Evolutionary conservation across 2,888 invertebrate species (phyloP).

Genomic region (Elegia similella): DNA sequence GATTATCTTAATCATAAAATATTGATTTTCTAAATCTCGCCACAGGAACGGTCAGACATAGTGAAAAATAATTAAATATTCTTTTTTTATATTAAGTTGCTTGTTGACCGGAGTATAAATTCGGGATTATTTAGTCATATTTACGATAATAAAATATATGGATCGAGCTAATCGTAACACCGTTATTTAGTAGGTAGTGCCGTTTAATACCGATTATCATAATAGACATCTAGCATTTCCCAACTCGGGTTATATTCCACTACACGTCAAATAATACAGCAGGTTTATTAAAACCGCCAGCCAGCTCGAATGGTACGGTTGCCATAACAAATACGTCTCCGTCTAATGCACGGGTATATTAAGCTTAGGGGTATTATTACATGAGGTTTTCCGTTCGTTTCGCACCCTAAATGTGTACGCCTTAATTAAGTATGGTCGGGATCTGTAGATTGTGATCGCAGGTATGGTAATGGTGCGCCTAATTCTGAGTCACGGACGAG

Average conservation of each 20-base stretch:
- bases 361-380: conserved; percentile 42
- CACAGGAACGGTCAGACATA: too few species aligned
- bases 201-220: conserved; percentile 33
- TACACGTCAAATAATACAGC: conserved; percentile 41
- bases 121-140: background rate
- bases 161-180: background rate
- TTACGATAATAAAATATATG: background rate
- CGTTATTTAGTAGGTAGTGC: conserved; percentile 10
- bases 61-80: too few species aligned
- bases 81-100: background rate
- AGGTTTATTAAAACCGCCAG: conserved; percentile 42
- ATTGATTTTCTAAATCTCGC: too few species aligned
- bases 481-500: conserved; percentile 59
- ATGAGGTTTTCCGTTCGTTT: conserved; percentile 52
- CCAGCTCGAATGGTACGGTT: conserved; percentile 21
- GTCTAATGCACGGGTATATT: conserved; percentile 34
- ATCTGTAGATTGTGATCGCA: conserved; percentile 60
- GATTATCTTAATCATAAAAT: too few species aligned
- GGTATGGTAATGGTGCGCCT: conserved; percentile 57
- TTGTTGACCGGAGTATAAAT: background rate
- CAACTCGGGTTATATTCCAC: conserved; percentile 33
- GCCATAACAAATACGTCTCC: conserved; percentile 32
- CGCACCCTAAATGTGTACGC: conserved; percentile 61
- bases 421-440: conserved; percentile 61
- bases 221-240: conserved; percentile 38